These are phyloP conservation scores for Pteronotus mesoamericanus DNA, from an alignment of 2,797 vertebrate genomes.

Conservation along the genomic window DNA sequence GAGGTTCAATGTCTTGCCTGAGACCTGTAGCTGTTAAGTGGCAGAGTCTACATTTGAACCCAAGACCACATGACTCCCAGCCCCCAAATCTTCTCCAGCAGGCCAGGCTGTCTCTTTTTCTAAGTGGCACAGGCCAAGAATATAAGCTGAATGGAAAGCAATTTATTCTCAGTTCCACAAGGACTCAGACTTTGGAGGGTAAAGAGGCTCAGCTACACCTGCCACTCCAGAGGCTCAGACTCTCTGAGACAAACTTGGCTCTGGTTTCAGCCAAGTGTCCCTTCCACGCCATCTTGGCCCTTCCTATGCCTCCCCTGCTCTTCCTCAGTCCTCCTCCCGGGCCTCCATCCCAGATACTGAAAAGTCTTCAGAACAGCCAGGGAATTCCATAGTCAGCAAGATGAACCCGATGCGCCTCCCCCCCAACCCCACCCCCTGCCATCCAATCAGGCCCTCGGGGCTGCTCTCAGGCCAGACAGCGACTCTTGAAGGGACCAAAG, in stretches of 20 bases:
- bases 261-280: background rate
- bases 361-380: background rate
- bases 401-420: background rate
- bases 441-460: background rate
- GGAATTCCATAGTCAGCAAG: background rate
- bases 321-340: background rate
- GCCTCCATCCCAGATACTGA: background rate
- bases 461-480: background rate
- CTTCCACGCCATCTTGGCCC: background rate
- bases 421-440: too few species aligned
- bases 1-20: background rate
- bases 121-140: background rate
- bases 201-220: background rate
- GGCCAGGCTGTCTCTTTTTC: background rate
- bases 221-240: background rate
- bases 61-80: background rate
- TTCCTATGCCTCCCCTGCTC: rapidly evolving
- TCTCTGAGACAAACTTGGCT: background rate
- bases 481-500: background rate
- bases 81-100: background rate
- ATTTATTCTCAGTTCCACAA: background rate
- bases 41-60: background rate
- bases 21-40: background rate
- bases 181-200: background rate
- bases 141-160: background rate